Conservation (phyloP, 2,797 vertebrate genomes). For the Megaceryle alcyon region DNA sequence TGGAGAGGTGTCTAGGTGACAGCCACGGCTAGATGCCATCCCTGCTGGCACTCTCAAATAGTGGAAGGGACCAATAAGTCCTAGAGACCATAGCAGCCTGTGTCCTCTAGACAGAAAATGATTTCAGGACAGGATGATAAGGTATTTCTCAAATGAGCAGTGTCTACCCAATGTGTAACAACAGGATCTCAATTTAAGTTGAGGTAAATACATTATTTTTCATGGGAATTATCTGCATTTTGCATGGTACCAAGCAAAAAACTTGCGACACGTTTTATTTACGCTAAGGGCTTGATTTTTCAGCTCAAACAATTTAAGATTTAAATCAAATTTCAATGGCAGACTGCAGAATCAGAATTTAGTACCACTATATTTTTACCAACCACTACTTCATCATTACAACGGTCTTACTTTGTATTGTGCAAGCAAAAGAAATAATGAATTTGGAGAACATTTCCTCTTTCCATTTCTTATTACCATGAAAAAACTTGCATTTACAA, state of each 20-base stretch:
- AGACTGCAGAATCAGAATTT: neutral
- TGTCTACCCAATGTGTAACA: neutral
- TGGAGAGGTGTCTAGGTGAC: neutral
- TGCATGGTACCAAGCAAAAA: neutral
- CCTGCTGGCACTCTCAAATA: neutral
- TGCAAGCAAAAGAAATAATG: neutral
- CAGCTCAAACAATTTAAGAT: neutral
- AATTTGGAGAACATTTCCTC: neutral
- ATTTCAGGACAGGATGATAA: neutral
- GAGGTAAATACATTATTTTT: neutral
- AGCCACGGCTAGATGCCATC: neutral
- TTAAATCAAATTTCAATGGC: neutral
- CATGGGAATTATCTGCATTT: neutral
- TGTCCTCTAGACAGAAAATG: neutral
- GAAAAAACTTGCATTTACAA: neutral
- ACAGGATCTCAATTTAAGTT: neutral
- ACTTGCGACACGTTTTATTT: neutral
- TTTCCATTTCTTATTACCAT: neutral
- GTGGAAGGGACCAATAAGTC: neutral
- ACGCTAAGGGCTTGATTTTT: neutral
- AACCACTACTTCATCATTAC: neutral
- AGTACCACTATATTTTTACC: neutral
- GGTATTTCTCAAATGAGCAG: neutral
- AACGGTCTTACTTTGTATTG: neutral
- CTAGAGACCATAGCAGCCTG: accelerated